Evolutionary conservation across 1,140 invertebrate genomes (phyloP), one percentile per base, ranked within the genome.

Genomic region (Drosophila sechellia): DNA sequence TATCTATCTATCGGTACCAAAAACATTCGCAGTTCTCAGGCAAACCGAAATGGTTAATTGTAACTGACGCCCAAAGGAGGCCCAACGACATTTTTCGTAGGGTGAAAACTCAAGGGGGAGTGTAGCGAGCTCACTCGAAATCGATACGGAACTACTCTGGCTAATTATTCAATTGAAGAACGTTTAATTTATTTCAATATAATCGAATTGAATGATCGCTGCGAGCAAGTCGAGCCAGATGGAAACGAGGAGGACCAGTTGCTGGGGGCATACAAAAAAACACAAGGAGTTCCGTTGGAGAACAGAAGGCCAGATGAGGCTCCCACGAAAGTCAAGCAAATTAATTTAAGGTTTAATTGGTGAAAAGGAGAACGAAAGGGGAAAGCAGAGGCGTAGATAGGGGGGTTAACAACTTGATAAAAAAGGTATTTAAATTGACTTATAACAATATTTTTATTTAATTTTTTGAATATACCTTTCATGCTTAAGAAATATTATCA

Each of bases 101-200:
- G 68, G 20, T 8, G 27, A 5, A 39, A 13, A 5, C 3, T 2
- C 17, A 17, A 5, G n/a, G 50, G 22, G 31, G 17, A 17, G 20
- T 13, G 37, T 27, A 11, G 6, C 25, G 12, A 15, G n/a, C 48
- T 66, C 43, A 81, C 78, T 77, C 48, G 79, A 81, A 70, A 69
- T 65, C 58, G 74, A 77, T 77, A 72, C 58, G 59, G 48, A 66
- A 42, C 72, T 37, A 69, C 53, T 43, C 27, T 71, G 60, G 77
- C 84, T 89, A 89, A 89, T 89, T 89, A 89, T 89, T 89, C 84
- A 89, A 89, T 89, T 89, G 85, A 89, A 84, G 85, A 87, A 89
- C 84, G 61, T 89, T 89, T 89, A 84, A 89, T 89, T 89, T 89
- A 89, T 89, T 89, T 89, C 84, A 89, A 89, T 89, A 89, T 89